Conservation (phyloP, 2,888 invertebrate genomes). For the Nymphalis urticae region DNA sequence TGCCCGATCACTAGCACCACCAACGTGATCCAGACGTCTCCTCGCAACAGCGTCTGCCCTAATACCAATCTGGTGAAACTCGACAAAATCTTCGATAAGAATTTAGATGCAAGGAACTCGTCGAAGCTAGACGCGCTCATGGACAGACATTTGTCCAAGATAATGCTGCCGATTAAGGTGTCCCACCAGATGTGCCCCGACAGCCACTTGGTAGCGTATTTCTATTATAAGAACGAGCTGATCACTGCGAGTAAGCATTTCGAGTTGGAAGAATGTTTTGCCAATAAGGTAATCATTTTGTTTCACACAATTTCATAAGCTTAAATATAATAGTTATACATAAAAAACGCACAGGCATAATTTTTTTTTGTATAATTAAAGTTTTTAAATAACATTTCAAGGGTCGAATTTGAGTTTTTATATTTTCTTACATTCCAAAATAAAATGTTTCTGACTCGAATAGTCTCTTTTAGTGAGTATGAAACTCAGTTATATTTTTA, state of each 20-base stretch:
- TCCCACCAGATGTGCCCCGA: constrained; percentile 78
- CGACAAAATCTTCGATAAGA: constrained; percentile 15
- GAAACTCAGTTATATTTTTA: too few species aligned
- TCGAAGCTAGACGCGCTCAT: constrained; percentile 52
- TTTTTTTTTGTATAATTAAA: too few species aligned
- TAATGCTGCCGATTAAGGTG: constrained; percentile 70
- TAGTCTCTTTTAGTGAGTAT: too few species aligned
- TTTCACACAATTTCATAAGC: background rate
- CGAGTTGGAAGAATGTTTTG: constrained; percentile 80
- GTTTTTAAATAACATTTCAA: too few species aligned
- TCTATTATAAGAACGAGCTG: constrained; percentile 79
- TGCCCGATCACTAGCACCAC: constrained; percentile 59
- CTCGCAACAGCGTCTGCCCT: constrained; percentile 54
- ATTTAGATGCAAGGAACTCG: constrained; percentile 31
- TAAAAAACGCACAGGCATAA: too few species aligned
- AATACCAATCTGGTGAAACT: constrained; percentile 34
- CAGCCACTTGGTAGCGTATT: constrained; percentile 79
- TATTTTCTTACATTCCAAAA: too few species aligned
- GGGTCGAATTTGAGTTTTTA: too few species aligned
- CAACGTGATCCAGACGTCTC: constrained; percentile 53
- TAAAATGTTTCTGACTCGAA: too few species aligned
- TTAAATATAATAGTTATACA: too few species aligned
- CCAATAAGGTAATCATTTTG: constrained; percentile 76
- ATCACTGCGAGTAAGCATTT: constrained; percentile 81
- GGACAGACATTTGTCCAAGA: constrained; percentile 58